Base-by-base conservation (phyloP, 2,888 invertebrate genomes). In the Willowsia nigromaculata region DNA sequence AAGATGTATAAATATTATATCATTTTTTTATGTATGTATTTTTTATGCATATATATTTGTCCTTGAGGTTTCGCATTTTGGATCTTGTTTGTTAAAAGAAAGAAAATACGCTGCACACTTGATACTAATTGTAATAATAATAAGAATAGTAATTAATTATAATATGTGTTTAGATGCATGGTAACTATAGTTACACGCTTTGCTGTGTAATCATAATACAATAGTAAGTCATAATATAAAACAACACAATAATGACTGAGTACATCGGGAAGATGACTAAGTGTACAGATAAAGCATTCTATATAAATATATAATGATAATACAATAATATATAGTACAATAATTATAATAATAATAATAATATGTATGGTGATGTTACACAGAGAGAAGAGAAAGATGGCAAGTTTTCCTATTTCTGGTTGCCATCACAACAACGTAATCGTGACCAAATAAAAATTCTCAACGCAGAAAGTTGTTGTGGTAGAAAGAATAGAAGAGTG, bases 171-270 rank as follows among this genome's bases (percentile, higher is more conserved):
- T 59, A 59, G 27, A 4, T 68, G 37, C 37, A 37, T 37, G 37
- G 22, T 33, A 68, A 22, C 4, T 11, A 68, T 15, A 33, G n/a
- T 18, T 33, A 18, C 22, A 7, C 15, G 53, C 18, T 56, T 56
- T 25, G 43, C 43, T 43, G 11, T 9, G 30, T 59, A 27, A 30
- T 25, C 7, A 59, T 30, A 59, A 59, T 59, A 59, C 59, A 59
- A 59, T 59, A 59, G 27, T 13, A 30, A 59, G 59, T 59, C 13
- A 11, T 30, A 30, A 43, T 47, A 74, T 74, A 47, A 74, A 74
- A 47, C 74, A 74, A 74, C 74, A 74, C 43, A 74, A 74, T 74
- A 40, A n/a, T 68, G 68, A 47, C 74, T 74, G 43, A 74, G 74
- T 74, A 74, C 74, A 74, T 43, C 74, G 25, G 25, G 25, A 74